phyloP scores from a whole-genome alignment of 64 coral and sea anemone species.

The Porites australiensis region DNA sequence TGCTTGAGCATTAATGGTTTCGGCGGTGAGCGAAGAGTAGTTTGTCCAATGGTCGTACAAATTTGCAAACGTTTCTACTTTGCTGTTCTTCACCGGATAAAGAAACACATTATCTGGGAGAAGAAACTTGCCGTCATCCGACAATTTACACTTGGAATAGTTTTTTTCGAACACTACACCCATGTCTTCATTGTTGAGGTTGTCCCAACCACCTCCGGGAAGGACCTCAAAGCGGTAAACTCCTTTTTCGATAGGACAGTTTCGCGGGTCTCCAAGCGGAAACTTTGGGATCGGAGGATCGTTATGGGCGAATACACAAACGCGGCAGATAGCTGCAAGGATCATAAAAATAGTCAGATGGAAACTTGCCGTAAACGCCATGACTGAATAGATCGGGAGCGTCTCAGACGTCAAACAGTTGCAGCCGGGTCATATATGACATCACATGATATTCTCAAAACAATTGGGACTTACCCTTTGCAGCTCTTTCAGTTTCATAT shows the following conservation, averaged over 20 bases:
- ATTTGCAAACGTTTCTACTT: constrained; percentile 65
- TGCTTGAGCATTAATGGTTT: constrained; percentile 60
- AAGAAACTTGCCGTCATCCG: constrained; percentile 90
- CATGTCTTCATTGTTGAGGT: constrained; percentile 77
- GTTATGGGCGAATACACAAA: constrained; percentile 1
- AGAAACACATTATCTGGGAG: too few relatives aligned
- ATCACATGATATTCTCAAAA: too few relatives aligned
- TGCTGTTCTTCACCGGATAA: constrained; percentile 81
- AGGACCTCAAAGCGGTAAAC: constrained; percentile 83
- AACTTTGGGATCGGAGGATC: background rate
- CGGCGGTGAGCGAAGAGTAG: constrained; percentile 75
- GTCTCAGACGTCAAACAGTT: too few relatives aligned
- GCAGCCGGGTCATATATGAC: too few relatives aligned
- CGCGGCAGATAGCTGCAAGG: too few relatives aligned
- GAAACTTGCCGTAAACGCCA: too few relatives aligned
- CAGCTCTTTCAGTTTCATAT: too few relatives aligned
- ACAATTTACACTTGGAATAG: constrained; percentile 79
- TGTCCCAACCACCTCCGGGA: constrained; percentile 89
- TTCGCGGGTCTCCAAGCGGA: constrained; percentile 74
- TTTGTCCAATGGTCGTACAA: constrained; percentile 83
- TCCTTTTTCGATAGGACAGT: constrained; percentile 45
- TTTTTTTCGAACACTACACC: constrained; percentile 68
- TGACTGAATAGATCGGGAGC: too few relatives aligned
- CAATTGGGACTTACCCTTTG: too few relatives aligned
- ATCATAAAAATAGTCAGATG: too few relatives aligned